phyloP scores from a whole-genome alignment of 2,113 vertebrate species.

The Plecotus auritus region DNA sequence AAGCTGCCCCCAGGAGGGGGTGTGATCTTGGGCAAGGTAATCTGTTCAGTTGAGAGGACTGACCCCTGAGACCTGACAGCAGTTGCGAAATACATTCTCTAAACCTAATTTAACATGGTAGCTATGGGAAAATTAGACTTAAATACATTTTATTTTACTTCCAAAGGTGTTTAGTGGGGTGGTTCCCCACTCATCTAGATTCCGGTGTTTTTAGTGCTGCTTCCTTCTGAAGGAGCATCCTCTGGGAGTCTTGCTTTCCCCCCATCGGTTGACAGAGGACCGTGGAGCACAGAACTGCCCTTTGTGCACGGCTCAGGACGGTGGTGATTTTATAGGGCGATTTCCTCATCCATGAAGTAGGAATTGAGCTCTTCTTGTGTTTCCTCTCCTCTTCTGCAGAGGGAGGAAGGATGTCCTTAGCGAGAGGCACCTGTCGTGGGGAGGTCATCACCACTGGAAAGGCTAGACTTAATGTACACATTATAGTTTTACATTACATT shows the following conservation, averaged over 20 bases:
- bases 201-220: neutral
- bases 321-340: neutral
- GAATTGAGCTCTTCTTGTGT: neutral
- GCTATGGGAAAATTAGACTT: constrained; percentile 30
- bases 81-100: neutral
- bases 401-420: neutral
- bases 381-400: neutral
- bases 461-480: neutral
- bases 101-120: neutral
- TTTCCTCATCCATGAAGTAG: neutral
- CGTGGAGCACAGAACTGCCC: neutral
- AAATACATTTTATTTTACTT: neutral
- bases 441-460: neutral
- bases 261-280: neutral
- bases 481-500: neutral
- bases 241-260: neutral
- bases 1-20: neutral
- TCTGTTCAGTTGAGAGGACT: neutral
- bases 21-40: neutral
- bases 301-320: neutral
- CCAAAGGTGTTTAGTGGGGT: neutral
- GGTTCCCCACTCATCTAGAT: neutral
- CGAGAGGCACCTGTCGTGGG: neutral
- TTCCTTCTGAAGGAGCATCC: neutral
- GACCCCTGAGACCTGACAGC: neutral